phyloP scores from a whole-genome alignment of 2,888 invertebrate species.

The Hololepta plana region DNA sequence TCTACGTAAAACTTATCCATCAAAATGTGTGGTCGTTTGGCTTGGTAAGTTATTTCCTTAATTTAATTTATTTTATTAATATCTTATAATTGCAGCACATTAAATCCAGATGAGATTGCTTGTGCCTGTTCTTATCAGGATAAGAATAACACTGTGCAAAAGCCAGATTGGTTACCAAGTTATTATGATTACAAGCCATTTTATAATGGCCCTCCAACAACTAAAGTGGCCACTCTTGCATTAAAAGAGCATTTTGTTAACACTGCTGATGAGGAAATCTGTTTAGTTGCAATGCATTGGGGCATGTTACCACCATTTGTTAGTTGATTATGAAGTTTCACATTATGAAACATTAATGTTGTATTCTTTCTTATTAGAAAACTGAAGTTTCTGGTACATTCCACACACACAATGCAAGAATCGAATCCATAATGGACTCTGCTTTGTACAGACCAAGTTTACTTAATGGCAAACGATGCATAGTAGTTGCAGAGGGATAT shows the following conservation, averaged over 20 bases:
- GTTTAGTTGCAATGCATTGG: constrained; percentile 12
- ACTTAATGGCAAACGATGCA: constrained; percentile 52
- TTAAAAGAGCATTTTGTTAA: constrained; percentile 6
- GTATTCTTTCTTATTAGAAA: constrained; percentile 3
- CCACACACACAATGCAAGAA: constrained; percentile 12
- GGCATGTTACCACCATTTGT: constrained; percentile 11
- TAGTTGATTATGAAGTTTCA: constrained; percentile 6
- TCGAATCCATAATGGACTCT: constrained; percentile 11
- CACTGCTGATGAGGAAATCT: constrained; percentile 6
- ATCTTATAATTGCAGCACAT: constrained; percentile 8
- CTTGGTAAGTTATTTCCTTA: constrained; percentile 8
- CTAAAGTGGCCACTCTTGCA: constrained; percentile 10
- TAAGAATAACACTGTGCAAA: constrained; percentile 6
- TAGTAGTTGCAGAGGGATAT: constrained; percentile 63
- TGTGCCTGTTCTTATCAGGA: constrained; percentile 9
- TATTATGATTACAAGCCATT: constrained; percentile 10
- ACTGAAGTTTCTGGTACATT: constrained; percentile 7
- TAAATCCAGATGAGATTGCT: constrained; percentile 11
- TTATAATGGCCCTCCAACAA: constrained; percentile 13
- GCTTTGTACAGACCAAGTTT: constrained; percentile 40
- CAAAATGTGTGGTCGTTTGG: constrained; percentile 12
- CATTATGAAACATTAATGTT: not conserved
- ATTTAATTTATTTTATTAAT: not conserved
- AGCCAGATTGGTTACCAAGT: not conserved
- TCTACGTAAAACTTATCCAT: no score